Evolutionary conservation across 2,113 vertebrate species (phyloP).

Genomic region (Ramphastos sulfuratus): DNA sequence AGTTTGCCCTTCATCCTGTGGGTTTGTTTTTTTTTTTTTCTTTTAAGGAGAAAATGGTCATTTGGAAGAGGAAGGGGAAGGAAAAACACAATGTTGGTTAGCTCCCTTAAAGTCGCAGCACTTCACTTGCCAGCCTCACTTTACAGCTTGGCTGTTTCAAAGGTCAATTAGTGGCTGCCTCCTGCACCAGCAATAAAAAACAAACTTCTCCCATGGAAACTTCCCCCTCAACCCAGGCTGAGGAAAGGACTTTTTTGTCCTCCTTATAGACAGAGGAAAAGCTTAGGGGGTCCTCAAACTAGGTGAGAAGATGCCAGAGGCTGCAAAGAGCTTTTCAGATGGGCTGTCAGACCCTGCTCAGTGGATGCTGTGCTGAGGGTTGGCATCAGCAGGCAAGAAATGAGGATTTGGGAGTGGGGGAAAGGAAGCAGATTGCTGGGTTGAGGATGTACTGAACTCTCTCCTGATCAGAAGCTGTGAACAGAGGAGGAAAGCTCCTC

Average conservation of each 20-base stretch:
- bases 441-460: accelerated
- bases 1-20: conserved; percentile 66
- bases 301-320: background rate
- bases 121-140: background rate
- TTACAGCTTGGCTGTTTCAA: background rate
- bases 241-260: background rate
- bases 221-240: too few relatives aligned
- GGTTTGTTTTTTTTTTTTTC: background rate
- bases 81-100: background rate
- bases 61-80: conserved; percentile 52
- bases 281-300: background rate
- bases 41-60: conserved; percentile 62
- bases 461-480: background rate
- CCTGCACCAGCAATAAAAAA: background rate
- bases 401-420: background rate
- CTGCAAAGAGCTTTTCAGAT: background rate
- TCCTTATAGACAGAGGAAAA: background rate
- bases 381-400: background rate
- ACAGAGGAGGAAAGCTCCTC: background rate
- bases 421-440: background rate
- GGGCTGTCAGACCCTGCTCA: background rate
- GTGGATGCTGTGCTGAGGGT: background rate
- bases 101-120: conserved; percentile 28
- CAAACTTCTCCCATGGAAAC: background rate
- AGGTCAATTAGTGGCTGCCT: conserved; percentile 15